Evolutionary conservation across 2,888 invertebrate species (phyloP).

Genomic region (Scotopteryx bipunctaria): DNA sequence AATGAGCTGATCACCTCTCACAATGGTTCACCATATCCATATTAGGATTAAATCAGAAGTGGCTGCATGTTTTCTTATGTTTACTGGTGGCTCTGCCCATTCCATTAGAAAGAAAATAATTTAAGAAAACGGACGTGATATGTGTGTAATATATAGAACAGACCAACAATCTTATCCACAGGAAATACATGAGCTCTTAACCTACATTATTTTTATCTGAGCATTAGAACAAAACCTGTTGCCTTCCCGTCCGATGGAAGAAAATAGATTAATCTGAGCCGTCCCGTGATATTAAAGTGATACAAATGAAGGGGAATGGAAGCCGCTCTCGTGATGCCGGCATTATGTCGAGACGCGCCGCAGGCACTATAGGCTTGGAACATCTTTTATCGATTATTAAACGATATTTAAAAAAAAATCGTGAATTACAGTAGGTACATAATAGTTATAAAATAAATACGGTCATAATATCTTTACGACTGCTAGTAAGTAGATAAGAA

Average conservation of each 20-base stretch:
- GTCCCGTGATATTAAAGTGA: slow-evolving; percentile 30
- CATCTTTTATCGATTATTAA: neutral
- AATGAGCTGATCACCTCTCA: too few species aligned
- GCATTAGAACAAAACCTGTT: slow-evolving; percentile 7
- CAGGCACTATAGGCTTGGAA: slow-evolving; percentile 28
- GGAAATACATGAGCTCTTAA: neutral
- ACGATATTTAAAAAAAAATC: neutral
- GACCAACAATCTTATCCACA: too few species aligned
- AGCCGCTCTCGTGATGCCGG: slow-evolving; percentile 39
- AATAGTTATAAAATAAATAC: too few species aligned
- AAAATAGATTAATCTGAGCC: slow-evolving; percentile 14
- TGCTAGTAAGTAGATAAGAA: too few species aligned
- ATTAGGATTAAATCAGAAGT: too few species aligned
- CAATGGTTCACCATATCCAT: too few species aligned
- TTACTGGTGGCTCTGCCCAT: too few species aligned
- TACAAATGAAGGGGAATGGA: slow-evolving; percentile 37
- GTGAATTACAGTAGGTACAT: neutral
- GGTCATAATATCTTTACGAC: too few species aligned
- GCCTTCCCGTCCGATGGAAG: neutral
- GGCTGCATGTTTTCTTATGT: too few species aligned
- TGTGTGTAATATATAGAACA: too few species aligned
- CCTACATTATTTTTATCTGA: neutral
- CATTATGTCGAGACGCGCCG: slow-evolving; percentile 36
- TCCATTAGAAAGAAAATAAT: too few species aligned
- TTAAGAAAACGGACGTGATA: too few species aligned